A percentile compares a stretch with the other conserved stretches of the same genome.
Evolutionary conservation across 1,140 invertebrate genomes (phyloP).

Genomic region (Megalopta genalis): DNA sequence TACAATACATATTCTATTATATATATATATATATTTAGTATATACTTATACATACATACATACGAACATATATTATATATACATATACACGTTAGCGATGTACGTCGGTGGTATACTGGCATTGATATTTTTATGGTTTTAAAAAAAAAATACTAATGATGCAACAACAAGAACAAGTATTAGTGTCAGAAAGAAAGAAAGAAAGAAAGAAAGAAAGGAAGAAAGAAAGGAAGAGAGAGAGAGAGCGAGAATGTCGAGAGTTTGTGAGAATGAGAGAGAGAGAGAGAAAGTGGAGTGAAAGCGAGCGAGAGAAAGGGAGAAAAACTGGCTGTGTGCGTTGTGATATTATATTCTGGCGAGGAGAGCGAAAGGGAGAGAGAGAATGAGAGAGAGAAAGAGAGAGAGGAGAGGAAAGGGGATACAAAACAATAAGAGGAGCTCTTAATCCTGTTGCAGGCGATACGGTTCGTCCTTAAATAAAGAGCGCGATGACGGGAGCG

Average conservation of each 20-base stretch:
- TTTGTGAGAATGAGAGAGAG: conserved; percentile 5
- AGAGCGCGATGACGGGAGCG: neutral
- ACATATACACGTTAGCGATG: conserved; percentile 63
- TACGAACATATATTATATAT: conserved; percentile 47
- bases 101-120: conserved; percentile 59
- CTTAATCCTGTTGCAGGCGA: neutral
- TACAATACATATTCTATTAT: conserved; percentile 17
- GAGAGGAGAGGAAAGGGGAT: neutral
- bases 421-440: conserved; percentile 24
- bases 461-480: conserved; percentile 9
- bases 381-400: neutral
- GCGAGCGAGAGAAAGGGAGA: neutral
- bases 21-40: conserved; percentile 50
- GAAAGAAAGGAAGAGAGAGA: conserved; percentile 6
- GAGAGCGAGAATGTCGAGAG: neutral
- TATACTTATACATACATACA: conserved; percentile 52
- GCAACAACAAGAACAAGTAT: conserved; percentile 30
- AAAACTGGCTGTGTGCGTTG: conserved; percentile 28
- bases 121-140: conserved; percentile 64
- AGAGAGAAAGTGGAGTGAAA: conserved; percentile 5
- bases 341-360: conserved; percentile 3
- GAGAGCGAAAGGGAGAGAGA: neutral
- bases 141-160: conserved; percentile 39
- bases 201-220: conserved; percentile 7
- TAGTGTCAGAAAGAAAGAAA: conserved; percentile 29